A percentile compares a stretch with the other conserved stretches of the same genome.
Evolutionary conservation across 2,888 invertebrate species (phyloP).

Genomic region (Ernsta delagoae): DNA sequence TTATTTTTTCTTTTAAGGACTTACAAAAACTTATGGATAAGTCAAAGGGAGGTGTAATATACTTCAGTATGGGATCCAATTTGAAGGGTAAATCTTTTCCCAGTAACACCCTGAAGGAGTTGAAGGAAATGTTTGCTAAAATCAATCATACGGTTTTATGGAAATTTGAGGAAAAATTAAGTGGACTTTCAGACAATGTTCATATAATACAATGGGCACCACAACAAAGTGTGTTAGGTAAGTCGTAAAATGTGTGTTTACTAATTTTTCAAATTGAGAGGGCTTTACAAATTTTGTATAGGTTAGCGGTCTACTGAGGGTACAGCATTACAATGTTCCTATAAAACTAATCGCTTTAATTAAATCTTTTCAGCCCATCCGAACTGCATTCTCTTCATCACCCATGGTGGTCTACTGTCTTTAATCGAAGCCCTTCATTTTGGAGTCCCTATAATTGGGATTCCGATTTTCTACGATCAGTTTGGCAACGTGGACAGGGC

Average conservation of each 20-base stretch:
- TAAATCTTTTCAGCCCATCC: slow-evolving; percentile 18
- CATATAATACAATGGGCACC: slow-evolving; percentile 68
- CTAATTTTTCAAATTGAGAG: too few relatives aligned
- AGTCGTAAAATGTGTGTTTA: slow-evolving; percentile 19
- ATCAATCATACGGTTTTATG: slow-evolving; percentile 74
- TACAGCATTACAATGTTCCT: too few relatives aligned
- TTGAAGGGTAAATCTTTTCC: slow-evolving; percentile 62
- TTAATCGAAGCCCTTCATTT: slow-evolving; percentile 11
- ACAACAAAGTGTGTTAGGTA: slow-evolving; percentile 59
- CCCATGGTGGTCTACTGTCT: slow-evolving; percentile 21
- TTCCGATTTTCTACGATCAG: slow-evolving; percentile 28
- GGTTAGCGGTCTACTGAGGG: too few relatives aligned
- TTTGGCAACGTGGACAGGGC: slow-evolving; percentile 21
- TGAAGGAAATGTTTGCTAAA: slow-evolving; percentile 62
- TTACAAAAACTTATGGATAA: slow-evolving; percentile 65
- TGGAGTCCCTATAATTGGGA: slow-evolving; percentile 24
- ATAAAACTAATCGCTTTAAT: neutral
- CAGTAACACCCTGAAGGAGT: slow-evolving; percentile 48
- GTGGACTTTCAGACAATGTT: slow-evolving; percentile 62
- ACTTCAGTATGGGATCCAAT: slow-evolving; percentile 76
- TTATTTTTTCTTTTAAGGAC: slow-evolving; percentile 49
- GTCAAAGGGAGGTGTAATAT: slow-evolving; percentile 68
- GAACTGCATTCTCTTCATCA: slow-evolving; percentile 19
- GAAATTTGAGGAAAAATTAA: slow-evolving; percentile 67
- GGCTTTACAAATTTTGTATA: too few relatives aligned